A percentile compares a stretch with the other conserved stretches of the same genome.
These are phyloP conservation scores for Fukomys damarensis DNA, from an alignment of 2,113 vertebrate species.

Conservation along the genomic window DNA sequence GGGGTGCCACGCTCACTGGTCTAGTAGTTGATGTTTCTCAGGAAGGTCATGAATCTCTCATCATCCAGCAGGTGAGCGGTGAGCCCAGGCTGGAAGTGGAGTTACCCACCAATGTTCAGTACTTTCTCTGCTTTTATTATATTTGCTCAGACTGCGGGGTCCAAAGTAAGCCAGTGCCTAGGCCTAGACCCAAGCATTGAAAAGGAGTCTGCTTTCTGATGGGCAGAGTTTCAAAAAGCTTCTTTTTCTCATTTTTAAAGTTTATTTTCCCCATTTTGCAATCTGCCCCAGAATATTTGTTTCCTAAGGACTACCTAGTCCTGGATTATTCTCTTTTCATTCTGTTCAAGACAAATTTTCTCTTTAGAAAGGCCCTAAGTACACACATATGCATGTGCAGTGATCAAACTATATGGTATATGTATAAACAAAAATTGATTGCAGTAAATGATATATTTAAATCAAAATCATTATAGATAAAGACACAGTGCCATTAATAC, in stretches of 20 bases:
- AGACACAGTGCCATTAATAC: neutral
- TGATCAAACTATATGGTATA: neutral
- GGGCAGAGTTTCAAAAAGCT: neutral
- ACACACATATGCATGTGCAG: neutral
- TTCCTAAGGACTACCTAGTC: neutral
- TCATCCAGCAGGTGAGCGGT: too few species aligned
- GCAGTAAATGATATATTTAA: neutral
- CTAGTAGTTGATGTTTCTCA: neutral
- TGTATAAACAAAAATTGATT: neutral
- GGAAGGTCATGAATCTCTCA: neutral
- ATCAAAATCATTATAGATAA: neutral
- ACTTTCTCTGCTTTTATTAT: neutral
- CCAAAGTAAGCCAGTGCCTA: neutral
- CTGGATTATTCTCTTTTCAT: neutral
- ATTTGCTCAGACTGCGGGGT: neutral
- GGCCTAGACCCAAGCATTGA: neutral
- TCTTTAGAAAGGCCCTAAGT: neutral
- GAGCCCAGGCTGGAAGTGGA: neutral
- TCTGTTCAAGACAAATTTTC: neutral
- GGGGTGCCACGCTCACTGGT: too few species aligned
- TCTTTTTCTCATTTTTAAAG: neutral
- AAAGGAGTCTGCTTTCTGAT: neutral
- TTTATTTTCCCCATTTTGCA: neutral
- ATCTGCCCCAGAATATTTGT: neutral
- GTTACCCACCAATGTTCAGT: rapidly evolving